Base-by-base conservation (phyloP, 2,113 vertebrate species). In the Zapornia atra region DNA sequence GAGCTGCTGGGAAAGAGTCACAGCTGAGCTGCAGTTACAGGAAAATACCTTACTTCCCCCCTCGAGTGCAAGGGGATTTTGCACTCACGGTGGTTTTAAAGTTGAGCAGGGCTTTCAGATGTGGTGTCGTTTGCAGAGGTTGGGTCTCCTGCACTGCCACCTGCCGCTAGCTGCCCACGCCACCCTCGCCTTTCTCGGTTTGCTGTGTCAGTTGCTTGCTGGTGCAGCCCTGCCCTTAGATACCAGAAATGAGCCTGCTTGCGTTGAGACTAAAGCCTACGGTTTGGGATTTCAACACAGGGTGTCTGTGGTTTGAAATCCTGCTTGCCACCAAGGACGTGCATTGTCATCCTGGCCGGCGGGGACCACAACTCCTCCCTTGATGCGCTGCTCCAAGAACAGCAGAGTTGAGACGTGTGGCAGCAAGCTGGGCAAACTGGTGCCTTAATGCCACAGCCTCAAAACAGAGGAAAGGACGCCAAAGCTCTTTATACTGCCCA, bases 201-300 rank as follows among this genome's bases (percentile, higher is more conserved):
- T 29, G 40, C 5, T 25, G 75, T 61, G 50, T 40, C 60, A 51
- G 70, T 80, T 71, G 5, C 42, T 95, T 60, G 73, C 33, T 90
- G 60, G 76, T 22, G 14, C 46, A 79, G 53, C 73, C 59, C 17
- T 69, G 29, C 33, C 66, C 59, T 95, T 82, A 88, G 82, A 79
- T 71, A 79, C 70, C 93, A 90, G 93, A 98, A 97, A 97, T 80
- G 25, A 91, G 57, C 88, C 98, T 98, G 96, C 98, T 96, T 98
- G 53, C 82, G 96, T 96, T 93, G 96, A 98, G 96, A 98, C 98
- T 98, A 95, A 97, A 98, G 78, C 63, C 53, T 66, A 65, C 38
- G 42, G 80, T 94, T 96, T 92, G 80, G 34, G 36, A 85, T 92
- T 31, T 83, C 61, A 88, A n/a, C 1, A 3, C 18, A 64, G 51